These are phyloP conservation scores for Aphelinus atriplicis DNA, from an alignment of 1,140 invertebrate genomes.

Conservation along the genomic window DNA sequence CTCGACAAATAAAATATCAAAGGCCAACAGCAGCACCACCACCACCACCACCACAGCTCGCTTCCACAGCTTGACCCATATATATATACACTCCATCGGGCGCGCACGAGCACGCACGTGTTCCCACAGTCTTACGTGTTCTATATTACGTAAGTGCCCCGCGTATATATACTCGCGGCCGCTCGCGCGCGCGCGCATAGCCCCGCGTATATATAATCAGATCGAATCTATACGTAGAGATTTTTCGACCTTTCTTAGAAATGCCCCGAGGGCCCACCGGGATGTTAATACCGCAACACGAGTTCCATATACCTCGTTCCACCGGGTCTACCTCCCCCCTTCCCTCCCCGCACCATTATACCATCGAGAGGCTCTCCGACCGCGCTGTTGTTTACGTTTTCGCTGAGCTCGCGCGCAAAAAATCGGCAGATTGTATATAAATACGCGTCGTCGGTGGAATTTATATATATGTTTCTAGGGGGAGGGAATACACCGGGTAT, in stretches of 20 bases:
- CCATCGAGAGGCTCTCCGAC: no score
- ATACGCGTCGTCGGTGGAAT: no score
- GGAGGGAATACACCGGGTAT: no score
- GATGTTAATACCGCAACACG: constrained; percentile 3
- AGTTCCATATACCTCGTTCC: constrained; percentile 12
- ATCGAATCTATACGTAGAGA: constrained; percentile 21
- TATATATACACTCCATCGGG: constrained; percentile 24
- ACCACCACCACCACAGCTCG: background rate
- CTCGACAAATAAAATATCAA: constrained; percentile 43
- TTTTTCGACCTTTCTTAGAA: constrained; percentile 32
- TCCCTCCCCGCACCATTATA: background rate
- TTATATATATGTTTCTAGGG: no score
- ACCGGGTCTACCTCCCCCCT: background rate
- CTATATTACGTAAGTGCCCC: constrained; percentile 29
- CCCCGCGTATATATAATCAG: constrained; percentile 18
- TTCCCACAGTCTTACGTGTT: constrained; percentile 32
- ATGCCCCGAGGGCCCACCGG: background rate
- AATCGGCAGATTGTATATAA: no score
- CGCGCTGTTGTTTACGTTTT: no score
- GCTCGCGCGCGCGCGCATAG: no score
- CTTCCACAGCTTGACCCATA: constrained; percentile 52
- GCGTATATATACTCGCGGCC: background rate
- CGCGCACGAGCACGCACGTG: constrained; percentile 40
- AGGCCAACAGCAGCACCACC: constrained; percentile 5
- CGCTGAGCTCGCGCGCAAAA: no score